phyloP scores from a whole-genome alignment of 1,140 invertebrate genomes.

The Drosophila virilis region DNA sequence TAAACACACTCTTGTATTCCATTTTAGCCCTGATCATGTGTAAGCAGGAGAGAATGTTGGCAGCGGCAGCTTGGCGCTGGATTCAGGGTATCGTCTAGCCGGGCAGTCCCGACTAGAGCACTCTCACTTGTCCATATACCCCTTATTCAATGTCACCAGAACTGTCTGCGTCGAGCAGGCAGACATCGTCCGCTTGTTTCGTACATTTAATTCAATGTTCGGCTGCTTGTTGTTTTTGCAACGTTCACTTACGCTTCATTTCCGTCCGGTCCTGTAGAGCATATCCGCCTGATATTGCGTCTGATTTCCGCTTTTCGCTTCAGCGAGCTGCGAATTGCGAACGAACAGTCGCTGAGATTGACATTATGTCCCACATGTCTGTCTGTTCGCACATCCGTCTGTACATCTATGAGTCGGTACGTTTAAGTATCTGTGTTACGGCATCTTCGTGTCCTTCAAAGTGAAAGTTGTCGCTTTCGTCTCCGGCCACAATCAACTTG shows the following conservation, averaged over 20 bases:
- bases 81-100: conserved; percentile 19
- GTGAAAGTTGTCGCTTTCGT: conserved; percentile 66
- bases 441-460: conserved; percentile 62
- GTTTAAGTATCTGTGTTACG: conserved; percentile 8
- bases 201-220: conserved; percentile 34
- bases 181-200: not conserved
- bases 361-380: conserved; percentile 43
- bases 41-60: no score
- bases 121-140: not conserved
- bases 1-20: no score
- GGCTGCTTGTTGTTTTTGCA: conserved; percentile 37
- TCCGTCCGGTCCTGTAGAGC: conserved; percentile 64
- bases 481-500: conserved; percentile 16
- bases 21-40: no score
- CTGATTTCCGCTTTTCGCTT: conserved; percentile 72
- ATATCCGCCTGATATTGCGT: conserved; percentile 72
- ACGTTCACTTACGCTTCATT: conserved; percentile 62
- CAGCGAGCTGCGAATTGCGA: conserved; percentile 48
- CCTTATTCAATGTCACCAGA: conserved; percentile 20
- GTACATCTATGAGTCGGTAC: no score
- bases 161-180: not conserved
- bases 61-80: no score
- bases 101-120: not conserved
- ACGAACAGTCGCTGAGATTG: conserved; percentile 54
- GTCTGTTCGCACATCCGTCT: not conserved